phyloP scores from a whole-genome alignment of 1,140 invertebrate genomes.

The Anadara kagoshimensis region DNA sequence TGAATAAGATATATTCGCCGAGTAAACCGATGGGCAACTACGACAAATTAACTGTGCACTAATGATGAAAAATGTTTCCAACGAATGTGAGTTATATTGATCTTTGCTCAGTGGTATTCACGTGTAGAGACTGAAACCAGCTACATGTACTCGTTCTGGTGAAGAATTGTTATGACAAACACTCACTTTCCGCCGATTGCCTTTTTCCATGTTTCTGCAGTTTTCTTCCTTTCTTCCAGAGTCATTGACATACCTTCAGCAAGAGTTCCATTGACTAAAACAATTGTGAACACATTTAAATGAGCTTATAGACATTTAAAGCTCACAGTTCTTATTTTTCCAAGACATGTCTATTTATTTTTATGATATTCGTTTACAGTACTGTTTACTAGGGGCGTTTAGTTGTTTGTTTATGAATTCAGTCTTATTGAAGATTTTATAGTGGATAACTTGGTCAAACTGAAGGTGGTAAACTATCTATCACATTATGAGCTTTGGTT shows the following conservation, averaged over 20 bases:
- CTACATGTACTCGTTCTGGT: too few species aligned
- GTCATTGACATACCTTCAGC: constrained; percentile 85
- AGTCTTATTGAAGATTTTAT: not conserved
- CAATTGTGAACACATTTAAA: not conserved
- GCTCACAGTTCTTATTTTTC: not conserved
- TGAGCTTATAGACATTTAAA: not conserved
- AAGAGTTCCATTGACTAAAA: constrained; percentile 84
- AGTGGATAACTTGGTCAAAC: not conserved
- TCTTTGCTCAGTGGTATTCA: too few species aligned
- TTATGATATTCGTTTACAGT: not conserved
- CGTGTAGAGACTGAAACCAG: too few species aligned
- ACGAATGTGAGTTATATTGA: too few species aligned
- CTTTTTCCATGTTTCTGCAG: constrained; percentile 82
- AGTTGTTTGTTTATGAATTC: not conserved
- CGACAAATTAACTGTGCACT: too few species aligned
- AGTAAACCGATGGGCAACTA: too few species aligned
- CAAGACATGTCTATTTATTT: not conserved
- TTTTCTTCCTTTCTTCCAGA: constrained; percentile 81
- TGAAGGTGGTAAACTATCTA: too few species aligned
- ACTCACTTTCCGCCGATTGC: constrained; percentile 63
- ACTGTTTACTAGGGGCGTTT: not conserved
- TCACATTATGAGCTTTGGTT: not conserved
- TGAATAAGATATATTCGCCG: too few species aligned
- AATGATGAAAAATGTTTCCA: too few species aligned
- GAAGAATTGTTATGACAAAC: too few species aligned